Evolutionary conservation across 2,113 vertebrate species (phyloP), one percentile per base, ranked within the genome.

Genomic region (Aptenodytes patagonicus): DNA sequence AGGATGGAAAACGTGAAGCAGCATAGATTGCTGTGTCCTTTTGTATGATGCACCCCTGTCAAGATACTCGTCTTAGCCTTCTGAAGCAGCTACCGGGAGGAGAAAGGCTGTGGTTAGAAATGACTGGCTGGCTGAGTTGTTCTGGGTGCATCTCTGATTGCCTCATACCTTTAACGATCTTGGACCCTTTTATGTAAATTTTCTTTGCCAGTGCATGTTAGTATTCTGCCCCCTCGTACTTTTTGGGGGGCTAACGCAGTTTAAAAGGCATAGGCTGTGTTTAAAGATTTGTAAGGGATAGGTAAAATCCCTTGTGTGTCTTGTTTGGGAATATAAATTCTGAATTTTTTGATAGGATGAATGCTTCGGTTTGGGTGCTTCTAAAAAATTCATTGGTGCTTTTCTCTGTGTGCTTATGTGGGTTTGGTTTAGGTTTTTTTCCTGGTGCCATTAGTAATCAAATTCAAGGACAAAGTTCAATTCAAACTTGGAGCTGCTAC

Each of bases 341-440:
- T 11, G 68, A 16, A 3, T 6, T 47, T 42, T 52, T 8, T 2
- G 6, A 15, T 17, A 8, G 68, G 40, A 21, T 22, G 3, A 49
- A 28, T 40, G 15, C 44, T 70, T 64, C 54, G 3, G 46, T 84
- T 66, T 18, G 8, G 34, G 34, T 12, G 2, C 51, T 89, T 66
- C 51, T 40, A 6, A 69, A 80, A 82, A 20, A 24, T 1, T 19
- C 31, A 2, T 1, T 0, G 0, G 18, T 20, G 31, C 13, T 38
- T 68, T 65, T 47, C 1, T 34, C 15, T 8, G 7, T 31, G 51
- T 46, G 68, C 57, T 70, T 31, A 1, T 5, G 12, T 13, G 29
- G 40, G 22, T 62, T 69, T 34, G 29, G 26, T 8, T 42, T 75
- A 8, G 17, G 16, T 14, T 28, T 64, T 42, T 64, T 32, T 26